Base-by-base conservation (phyloP, 35 echinoderm and acorn worm species). In the Ophiothrix spiculata region DNA sequence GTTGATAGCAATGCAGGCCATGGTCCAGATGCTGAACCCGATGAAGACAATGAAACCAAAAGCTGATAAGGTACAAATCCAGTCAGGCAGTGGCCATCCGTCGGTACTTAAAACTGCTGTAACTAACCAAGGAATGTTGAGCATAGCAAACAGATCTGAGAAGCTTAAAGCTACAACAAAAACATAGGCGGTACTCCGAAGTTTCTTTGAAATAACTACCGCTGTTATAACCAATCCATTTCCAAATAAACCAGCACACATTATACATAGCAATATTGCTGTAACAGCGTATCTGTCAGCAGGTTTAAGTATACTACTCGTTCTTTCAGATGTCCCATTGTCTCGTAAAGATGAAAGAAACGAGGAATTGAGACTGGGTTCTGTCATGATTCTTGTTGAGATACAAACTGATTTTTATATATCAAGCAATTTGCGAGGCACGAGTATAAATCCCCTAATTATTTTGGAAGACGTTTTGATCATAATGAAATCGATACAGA, bases 221-320 rank as follows among this genome's bases (percentile, higher is more conserved):
- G 89, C 77, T 0, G 34, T 23, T 36, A 91, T 86, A 0, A 91
- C 83, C 13, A 91, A 83, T 31, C 75, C 76, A 76, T 91, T 91
- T 76, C 89, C 89, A 35, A 75, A 38, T 28, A 84, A 37, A 25
- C 89, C 89, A 21, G 85, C 31, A 39, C 79, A 6, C 17, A 86
- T 80, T 23, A 86, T 69, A 8, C 86, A n/a, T 31, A 39, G 38
- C n/a, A 81, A 56, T 21, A 88, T 23, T 12, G 14, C 32, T 31
- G 78, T 56, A 36, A 81, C 78, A 16, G 64, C 56, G 35, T 60
- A 69, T 33, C 87, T 69, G 60, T 69, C 60, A 69, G 29, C 23
- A 12, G 60, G 25, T 28, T 15, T 2, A 12, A 69, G 23, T 25
- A 69, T 28, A 69, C 4, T 25, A n/a, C n/a, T n/a, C n/a, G n/a